phyloP scores from a whole-genome alignment of 2,888 invertebrate species.

The Drosophila helvetica region DNA sequence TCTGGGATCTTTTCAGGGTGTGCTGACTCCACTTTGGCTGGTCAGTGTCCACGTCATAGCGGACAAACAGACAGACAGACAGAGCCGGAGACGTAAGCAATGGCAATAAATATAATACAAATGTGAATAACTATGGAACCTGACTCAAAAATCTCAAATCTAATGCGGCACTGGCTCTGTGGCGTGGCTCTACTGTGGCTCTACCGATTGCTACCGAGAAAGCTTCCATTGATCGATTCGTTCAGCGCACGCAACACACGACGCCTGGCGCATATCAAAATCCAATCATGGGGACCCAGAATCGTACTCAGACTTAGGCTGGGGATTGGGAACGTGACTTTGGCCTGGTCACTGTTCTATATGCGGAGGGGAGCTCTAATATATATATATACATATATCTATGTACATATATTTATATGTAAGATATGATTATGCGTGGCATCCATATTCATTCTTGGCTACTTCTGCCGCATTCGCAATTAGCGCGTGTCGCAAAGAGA shows the following conservation, averaged over 20 bases:
- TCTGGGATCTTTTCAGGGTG: background rate
- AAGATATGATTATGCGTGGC: conserved; percentile 59
- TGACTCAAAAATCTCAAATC: conserved; percentile 41
- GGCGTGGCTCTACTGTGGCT: background rate
- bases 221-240: conserved; percentile 68
- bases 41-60: conserved; percentile 24
- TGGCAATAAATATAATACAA: conserved; percentile 24
- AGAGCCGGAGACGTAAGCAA: background rate
- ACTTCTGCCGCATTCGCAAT: conserved; percentile 48
- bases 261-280: conserved; percentile 62
- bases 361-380: conserved; percentile 34
- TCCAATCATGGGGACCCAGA: background rate
- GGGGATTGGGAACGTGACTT: conserved; percentile 56
- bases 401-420: too few species aligned
- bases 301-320: conserved; percentile 17
- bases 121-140: conserved; percentile 19
- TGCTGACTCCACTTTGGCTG: conserved; percentile 2
- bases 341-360: conserved; percentile 47
- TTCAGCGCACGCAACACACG: conserved; percentile 55
- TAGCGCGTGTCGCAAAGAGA: conserved; percentile 35
- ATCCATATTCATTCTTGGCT: conserved; percentile 63
- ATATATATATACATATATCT: conserved; percentile 15
- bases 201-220: conserved; percentile 27
- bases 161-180: conserved; percentile 25
- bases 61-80: background rate